Conservation (phyloP, 2,888 invertebrate species). For the Argyresthia goedartella region DNA sequence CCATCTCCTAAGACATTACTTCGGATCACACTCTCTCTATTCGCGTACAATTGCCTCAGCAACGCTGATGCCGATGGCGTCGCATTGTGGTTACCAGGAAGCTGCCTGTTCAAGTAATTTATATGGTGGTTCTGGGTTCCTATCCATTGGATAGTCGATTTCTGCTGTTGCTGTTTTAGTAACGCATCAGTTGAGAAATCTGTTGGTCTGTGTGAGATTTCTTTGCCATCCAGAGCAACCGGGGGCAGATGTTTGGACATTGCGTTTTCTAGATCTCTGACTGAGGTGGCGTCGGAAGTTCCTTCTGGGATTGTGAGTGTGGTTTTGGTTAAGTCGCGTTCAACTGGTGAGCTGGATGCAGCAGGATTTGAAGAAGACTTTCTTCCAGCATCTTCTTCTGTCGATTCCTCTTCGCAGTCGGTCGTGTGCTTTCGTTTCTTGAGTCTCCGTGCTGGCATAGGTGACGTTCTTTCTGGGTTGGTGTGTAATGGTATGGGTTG, state of each 20-base stretch:
- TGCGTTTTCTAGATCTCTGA: constrained; percentile 94
- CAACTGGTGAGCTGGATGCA: constrained; percentile 50
- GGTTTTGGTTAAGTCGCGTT: constrained; percentile 50
- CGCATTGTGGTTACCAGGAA: constrained; percentile 65
- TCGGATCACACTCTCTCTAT: constrained; percentile 94
- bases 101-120: constrained; percentile 74
- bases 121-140: constrained; percentile 80
- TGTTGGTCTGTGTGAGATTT: constrained; percentile 78
- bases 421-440: constrained; percentile 62
- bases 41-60: constrained; percentile 90
- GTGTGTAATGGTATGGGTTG: constrained; percentile 56
- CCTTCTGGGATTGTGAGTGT: constrained; percentile 50
- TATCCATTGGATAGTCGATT: constrained; percentile 92
- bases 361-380: constrained; percentile 57
- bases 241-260: constrained; percentile 94
- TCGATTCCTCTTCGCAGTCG: constrained; percentile 47
- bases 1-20: constrained; percentile 78
- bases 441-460: constrained; percentile 74
- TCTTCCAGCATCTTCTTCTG: constrained; percentile 54
- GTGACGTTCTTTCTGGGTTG: constrained; percentile 62
- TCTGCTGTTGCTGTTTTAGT: constrained; percentile 83
- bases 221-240: constrained; percentile 62
- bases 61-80: constrained; percentile 88
- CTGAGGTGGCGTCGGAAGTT: constrained; percentile 72
- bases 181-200: constrained; percentile 91